phyloP scores from a whole-genome alignment of 37 sponge, comb jelly and placozoan genomes.

The Eunapius fragilis region DNA sequence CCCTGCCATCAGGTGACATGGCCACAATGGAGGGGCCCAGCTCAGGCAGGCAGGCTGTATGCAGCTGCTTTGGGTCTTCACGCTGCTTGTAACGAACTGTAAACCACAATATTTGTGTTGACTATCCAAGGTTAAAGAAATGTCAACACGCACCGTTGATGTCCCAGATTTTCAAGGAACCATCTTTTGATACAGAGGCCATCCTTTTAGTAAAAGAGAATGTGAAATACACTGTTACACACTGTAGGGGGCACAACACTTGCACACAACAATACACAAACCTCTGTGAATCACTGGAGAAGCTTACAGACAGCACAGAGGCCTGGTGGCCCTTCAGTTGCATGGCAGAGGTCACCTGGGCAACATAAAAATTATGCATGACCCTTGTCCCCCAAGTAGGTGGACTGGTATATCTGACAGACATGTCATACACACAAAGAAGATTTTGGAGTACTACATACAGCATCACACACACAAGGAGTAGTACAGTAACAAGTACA shows the following conservation, averaged over 20 bases:
- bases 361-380: neutral
- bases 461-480: too few species aligned
- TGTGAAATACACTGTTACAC: neutral
- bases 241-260: too few species aligned
- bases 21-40: slow-evolving; percentile 2
- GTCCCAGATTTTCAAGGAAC: slow-evolving; percentile 85
- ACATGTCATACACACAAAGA: neutral
- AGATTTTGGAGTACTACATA: too few species aligned
- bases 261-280: slow-evolving; percentile 1
- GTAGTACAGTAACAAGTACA: too few species aligned
- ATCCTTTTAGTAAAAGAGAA: slow-evolving; percentile 22
- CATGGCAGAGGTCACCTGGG: slow-evolving; percentile 75
- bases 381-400: too few species aligned
- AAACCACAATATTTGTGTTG: slow-evolving; percentile 5
- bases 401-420: neutral
- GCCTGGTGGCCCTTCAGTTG: slow-evolving; percentile 85
- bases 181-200: slow-evolving; percentile 90
- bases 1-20: slow-evolving; percentile 77
- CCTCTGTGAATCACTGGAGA: slow-evolving; percentile 74
- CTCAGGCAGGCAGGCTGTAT: slow-evolving; percentile 29
- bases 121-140: neutral
- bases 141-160: slow-evolving; percentile 66
- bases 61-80: slow-evolving; percentile 72
- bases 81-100: slow-evolving; percentile 62
- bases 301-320: slow-evolving; percentile 61